Evolutionary conservation across 2,113 vertebrate genomes (phyloP).

Genomic region (Ageneiosus marmoratus): DNA sequence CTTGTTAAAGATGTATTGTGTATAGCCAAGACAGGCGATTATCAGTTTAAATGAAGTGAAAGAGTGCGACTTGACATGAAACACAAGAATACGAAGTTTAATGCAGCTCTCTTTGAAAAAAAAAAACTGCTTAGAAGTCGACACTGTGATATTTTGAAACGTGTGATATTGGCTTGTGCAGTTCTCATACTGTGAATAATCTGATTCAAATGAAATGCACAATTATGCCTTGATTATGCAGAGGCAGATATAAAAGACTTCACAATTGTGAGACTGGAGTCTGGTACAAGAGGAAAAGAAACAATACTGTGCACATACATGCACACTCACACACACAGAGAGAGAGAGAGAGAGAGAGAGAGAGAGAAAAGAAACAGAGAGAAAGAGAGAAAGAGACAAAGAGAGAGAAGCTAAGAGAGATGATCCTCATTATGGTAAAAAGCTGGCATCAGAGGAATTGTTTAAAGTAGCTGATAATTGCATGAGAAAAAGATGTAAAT

Average conservation of each 20-base stretch:
- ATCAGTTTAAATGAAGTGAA: background rate
- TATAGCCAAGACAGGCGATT: background rate
- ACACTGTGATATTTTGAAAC: background rate
- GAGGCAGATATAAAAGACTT: slow-evolving; percentile 32
- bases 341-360: background rate
- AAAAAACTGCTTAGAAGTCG: background rate
- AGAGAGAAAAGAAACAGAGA: background rate
- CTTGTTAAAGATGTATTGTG: background rate
- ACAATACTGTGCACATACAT: background rate
- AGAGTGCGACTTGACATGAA: background rate
- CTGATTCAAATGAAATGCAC: slow-evolving; percentile 24
- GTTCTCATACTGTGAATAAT: slow-evolving; percentile 12
- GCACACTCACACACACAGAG: background rate
- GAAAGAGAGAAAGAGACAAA: background rate
- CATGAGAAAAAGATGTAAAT: slow-evolving; percentile 12
- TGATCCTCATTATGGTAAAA: slow-evolving; percentile 36
- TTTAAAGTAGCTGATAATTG: slow-evolving; percentile 40
- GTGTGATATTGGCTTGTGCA: slow-evolving; percentile 5
- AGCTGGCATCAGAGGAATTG: slow-evolving; percentile 10
- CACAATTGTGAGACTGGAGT: slow-evolving; percentile 25
- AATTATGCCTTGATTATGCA: slow-evolving; percentile 33
- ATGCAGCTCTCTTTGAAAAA: background rate
- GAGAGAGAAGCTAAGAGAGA: slow-evolving; percentile 18
- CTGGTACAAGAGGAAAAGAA: background rate
- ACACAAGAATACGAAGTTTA: background rate